Base-by-base conservation (phyloP, 64 coral and sea anemone species). In the Pachyseris speciosa region DNA sequence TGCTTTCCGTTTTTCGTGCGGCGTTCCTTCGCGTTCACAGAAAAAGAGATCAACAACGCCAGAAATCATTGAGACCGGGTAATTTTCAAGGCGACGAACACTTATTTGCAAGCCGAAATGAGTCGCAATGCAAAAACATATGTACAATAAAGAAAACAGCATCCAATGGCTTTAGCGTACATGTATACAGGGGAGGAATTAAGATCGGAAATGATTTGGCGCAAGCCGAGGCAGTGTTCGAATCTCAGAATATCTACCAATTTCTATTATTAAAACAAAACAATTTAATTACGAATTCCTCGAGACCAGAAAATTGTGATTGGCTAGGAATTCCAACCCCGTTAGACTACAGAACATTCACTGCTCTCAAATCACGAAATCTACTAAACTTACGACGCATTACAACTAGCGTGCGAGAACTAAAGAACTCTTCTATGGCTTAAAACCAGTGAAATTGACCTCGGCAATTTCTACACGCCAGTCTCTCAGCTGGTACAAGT, bases 61-160 rank as follows among this genome's bases (percentile, higher is more conserved):
- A 33, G 17, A 20, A 34, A 16, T 16, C 64, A 67, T 17, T 4
- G 2, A 9, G 29, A 15, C 29, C 67, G 19, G 1, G 19, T 3
- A 61, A 81, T 61, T 61, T 25, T 15, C 29, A 39, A 2, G 24
- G 33, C 8, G 13, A 2, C n/a, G 53, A 20, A 2, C 34, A 40
- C 10, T 20, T 26, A 78, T 8, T 15, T 55, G 0, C 6, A 78
- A 20, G 30, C 19, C 51, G 5, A 81, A 61, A 81, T 27, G 24
- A 30, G 7, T 19, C 51, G 16, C n/a, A 13, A 81, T 61, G 77
- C 40, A 34, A 81, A 81, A 61, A 81, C 9, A 81, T 58, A 61
- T 40, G 24, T 9, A 61, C 51, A 61, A 22, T n/a, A 39, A 24
- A 38, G 33, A 81, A 22, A 63, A 81, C 52, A 81, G 77, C 37